Base-by-base conservation (phyloP, 1,140 invertebrate species). In the Aricia agestis region DNA sequence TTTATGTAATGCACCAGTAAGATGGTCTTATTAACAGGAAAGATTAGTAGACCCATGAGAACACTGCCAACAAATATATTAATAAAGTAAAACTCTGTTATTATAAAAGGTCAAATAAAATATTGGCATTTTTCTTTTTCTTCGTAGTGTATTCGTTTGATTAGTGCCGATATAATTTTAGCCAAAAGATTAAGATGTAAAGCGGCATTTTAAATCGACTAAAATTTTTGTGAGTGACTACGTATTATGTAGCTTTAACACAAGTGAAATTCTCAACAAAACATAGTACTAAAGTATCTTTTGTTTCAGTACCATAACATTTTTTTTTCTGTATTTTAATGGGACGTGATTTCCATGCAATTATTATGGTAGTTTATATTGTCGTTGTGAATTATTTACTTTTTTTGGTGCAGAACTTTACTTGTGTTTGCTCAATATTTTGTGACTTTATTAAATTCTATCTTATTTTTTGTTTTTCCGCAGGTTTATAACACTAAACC, bases 401-500 rank as follows among this genome's bases (percentile, higher is more conserved):
- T 13, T 13, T 13, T 1, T 11, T 52, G 11, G 11, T 52, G 45
- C 9, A 36, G 72, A 77, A 76, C 76, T 84, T 87, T 81, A 83
- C 80, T 84, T 82, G 59, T 15, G 71, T 82, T 78, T 72, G 82
- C 80, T 75, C 78, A 78, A 67, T 82, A 83, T 77, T 82, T 76
- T 82, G 78, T 77, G 71, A 82, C 77, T 79, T 80, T 85, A 74
- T 80, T 78, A 81, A 88, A 82, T 84, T 87, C 83, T 91, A 85
- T 85, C 85, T 87, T 92, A 82, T 83, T 72, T 87, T 91, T 92
- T 91, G 87, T 89, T 88, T 92, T 84, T 92, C 85, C 87, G 85
- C 92, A 92, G 92, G 92, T 92, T 87, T 92, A 92, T 92, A 92
- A 92, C 88, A 90, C 91, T 90, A 92, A 92, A 92, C 82, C 90